Conservation (phyloP, 2,113 vertebrate species). For the Micronycteris hirsuta region DNA sequence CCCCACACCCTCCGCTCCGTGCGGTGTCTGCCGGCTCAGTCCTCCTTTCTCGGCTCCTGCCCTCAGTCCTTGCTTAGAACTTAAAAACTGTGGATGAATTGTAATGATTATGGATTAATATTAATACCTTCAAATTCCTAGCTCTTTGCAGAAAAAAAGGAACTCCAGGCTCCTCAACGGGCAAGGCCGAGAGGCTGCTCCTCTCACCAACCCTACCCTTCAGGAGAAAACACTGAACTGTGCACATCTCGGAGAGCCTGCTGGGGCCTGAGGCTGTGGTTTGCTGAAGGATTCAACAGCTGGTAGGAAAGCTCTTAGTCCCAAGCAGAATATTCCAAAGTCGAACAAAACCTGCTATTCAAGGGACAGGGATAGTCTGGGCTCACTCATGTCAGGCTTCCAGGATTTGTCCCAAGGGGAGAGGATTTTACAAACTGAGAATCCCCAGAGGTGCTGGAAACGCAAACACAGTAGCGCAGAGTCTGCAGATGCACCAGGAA, state of each 20-base stretch:
- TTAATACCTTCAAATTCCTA: background rate
- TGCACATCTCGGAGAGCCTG: background rate
- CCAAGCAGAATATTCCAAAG: background rate
- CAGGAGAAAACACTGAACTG: background rate
- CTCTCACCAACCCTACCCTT: background rate
- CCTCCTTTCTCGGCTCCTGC: background rate
- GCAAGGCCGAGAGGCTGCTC: background rate
- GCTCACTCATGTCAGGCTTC: conserved; percentile 58
- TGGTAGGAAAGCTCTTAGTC: conserved; percentile 34
- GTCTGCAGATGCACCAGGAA: conserved; percentile 49
- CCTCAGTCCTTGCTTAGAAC: background rate
- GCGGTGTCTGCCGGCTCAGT: background rate
- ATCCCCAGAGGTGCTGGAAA: conserved; percentile 60
- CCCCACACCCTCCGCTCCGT: background rate
- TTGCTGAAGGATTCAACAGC: conserved; percentile 34
- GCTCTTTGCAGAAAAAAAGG: background rate
- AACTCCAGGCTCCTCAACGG: background rate
- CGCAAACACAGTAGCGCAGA: conserved; percentile 69
- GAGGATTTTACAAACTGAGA: conserved; percentile 68
- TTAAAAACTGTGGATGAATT: background rate
- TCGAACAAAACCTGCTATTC: conserved; percentile 72
- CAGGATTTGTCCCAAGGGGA: conserved; percentile 65
- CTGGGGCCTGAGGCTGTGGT: background rate
- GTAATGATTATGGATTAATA: background rate
- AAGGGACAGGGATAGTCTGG: conserved; percentile 33